These are phyloP conservation scores for Thermophis baileyi DNA, from an alignment of 2,113 vertebrate species.

Conservation along the genomic window DNA sequence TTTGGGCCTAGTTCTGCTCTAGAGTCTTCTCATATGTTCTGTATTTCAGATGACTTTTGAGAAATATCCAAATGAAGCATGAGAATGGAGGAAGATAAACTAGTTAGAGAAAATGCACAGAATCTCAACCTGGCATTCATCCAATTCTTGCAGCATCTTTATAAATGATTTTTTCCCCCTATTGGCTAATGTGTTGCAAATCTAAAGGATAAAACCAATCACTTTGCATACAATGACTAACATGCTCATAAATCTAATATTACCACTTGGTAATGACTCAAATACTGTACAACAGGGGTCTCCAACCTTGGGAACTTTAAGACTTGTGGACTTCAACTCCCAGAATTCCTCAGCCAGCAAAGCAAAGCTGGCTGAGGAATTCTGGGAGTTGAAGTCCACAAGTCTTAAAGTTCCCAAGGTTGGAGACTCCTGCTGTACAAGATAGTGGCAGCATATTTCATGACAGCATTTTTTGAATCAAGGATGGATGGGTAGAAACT, in stretches of 20 bases:
- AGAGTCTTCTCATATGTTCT: background rate
- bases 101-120: background rate
- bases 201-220: background rate
- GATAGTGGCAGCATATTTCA: background rate
- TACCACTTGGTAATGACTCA: background rate
- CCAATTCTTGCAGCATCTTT: background rate
- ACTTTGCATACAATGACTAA: background rate
- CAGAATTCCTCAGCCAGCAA: too few relatives aligned
- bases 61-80: background rate
- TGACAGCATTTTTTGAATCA: background rate
- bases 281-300: background rate
- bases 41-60: background rate
- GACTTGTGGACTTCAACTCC: too few relatives aligned
- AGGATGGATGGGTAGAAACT: background rate
- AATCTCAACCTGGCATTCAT: background rate
- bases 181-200: background rate
- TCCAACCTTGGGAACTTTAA: too few relatives aligned
- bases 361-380: too few relatives aligned
- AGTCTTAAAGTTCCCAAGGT: too few relatives aligned
- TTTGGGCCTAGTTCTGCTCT: background rate
- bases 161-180: background rate
- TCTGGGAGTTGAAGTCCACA: too few relatives aligned
- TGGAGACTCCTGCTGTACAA: background rate
- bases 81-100: background rate
- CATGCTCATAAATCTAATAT: background rate